phyloP scores from a whole-genome alignment of 2,888 invertebrate species.

The Lochmaea crataegi region DNA sequence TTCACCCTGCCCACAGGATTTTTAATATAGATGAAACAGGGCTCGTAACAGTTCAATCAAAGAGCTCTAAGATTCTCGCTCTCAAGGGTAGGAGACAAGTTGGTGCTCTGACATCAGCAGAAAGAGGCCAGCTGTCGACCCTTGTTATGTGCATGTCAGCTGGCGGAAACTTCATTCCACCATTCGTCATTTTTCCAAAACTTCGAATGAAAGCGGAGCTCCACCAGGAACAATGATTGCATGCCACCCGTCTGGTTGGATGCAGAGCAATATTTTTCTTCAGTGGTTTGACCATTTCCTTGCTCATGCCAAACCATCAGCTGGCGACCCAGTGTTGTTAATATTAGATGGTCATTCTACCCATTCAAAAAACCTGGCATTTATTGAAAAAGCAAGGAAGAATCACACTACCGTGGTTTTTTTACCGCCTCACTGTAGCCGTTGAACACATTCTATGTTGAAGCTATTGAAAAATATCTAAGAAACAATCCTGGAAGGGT shows the following conservation, averaged over 20 bases:
- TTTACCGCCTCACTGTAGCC: background rate
- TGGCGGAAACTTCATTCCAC: background rate
- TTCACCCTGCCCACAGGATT: background rate
- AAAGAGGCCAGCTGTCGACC: background rate
- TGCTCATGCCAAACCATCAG: background rate
- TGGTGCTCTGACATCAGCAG: too few relatives aligned
- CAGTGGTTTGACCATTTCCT: conserved; percentile 7
- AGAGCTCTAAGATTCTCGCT: conserved; percentile 4
- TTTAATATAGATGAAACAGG: conserved; percentile 6
- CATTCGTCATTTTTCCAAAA: background rate
- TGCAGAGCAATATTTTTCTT: background rate
- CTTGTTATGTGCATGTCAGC: conserved; percentile 1
- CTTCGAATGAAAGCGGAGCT: conserved; percentile 8
- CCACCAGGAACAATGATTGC: background rate
- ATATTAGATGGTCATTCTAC: background rate
- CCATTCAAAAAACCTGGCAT: background rate
- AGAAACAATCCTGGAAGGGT: conserved; percentile 1
- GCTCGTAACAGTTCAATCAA: background rate
- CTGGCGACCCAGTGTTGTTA: background rate
- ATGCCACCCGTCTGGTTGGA: conserved; percentile 2
- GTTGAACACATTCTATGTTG: background rate
- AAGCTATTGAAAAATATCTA: background rate
- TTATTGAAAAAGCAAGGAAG: too few relatives aligned
- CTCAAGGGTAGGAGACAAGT: background rate
- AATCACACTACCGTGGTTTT: background rate